Base-by-base conservation (phyloP, 2,797 vertebrate species). In the Poecilia gillii region DNA sequence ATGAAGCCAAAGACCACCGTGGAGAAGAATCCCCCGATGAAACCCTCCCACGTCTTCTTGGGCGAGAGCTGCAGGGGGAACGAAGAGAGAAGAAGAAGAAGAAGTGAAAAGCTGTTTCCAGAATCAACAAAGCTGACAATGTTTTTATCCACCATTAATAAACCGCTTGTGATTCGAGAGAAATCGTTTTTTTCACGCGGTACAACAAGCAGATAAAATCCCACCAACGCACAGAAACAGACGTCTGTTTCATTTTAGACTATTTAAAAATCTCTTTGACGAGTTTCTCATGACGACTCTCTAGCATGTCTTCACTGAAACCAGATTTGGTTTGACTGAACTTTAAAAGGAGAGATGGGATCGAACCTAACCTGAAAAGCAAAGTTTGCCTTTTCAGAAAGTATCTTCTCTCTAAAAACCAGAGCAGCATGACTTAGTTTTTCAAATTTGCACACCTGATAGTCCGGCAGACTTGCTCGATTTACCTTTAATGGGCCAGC, bases 11-110 rank as follows among this genome's bases (percentile, higher is more conserved):
- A 98, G 46, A 98, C 89, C 88, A 99, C 97, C 0, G 99, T 99
- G 87, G 95, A 94, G 90, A 99, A 98, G 95, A 97, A 99, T 6
- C 99, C 99, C 33, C 99, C 99, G 74, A 99, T 99, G 94, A 99
- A 99, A 23, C 99, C 99, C 93, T 99, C 99, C 99, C 99, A 99
- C 51, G 99, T 99, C 94, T 99, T 99, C 94, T 99, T 99, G 12
- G 99, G 99, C 39, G 98, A 99, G 55, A 99, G 95, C 99, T 99
- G 92, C 68, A 80, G 70, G 59, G 57, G 1, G 7, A 12, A 0
- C 47, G 66, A 77, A 13, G 31, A 80, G 77, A 55, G 81, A 72
- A 87, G 33, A 6, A 41, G 6, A n/a, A n/a, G n/a, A 23, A 6
- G 49, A 51, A 20, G 18, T 51, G 77, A 33, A 18, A 53, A 76